A percentile compares a stretch with the other conserved stretches of the same genome.
Conservation (phyloP, 2,113 vertebrate genomes). For the Cariama cristata region DNA sequence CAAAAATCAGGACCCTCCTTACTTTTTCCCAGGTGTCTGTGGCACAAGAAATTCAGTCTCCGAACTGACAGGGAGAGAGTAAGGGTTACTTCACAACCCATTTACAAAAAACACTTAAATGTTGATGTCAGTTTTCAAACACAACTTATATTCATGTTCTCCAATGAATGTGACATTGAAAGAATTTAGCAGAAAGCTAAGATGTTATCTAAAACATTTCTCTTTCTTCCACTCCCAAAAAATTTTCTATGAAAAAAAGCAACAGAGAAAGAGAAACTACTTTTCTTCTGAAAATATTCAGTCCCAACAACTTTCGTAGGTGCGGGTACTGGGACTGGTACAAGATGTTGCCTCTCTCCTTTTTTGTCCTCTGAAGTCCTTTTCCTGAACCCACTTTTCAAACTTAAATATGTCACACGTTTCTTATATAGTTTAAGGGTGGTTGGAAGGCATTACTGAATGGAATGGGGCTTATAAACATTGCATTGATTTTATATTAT, state of each 20-base stretch:
- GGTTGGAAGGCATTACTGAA: not conserved
- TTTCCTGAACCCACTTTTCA: not conserved
- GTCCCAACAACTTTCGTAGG: not conserved
- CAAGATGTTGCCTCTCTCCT: not conserved
- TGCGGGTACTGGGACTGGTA: not conserved
- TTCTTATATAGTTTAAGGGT: not conserved
- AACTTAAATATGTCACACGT: not conserved
- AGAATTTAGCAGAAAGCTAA: not conserved
- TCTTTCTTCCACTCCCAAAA: not conserved
- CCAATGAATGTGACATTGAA: not conserved
- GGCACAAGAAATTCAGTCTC: not conserved
- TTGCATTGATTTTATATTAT: not conserved
- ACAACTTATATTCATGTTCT: not conserved
- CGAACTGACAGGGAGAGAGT: not conserved
- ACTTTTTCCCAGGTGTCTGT: fast-evolving
- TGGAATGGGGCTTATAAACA: not conserved
- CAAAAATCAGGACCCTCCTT: not conserved
- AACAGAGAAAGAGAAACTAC: not conserved
- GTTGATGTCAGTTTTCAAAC: not conserved
- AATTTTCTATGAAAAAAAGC: not conserved
- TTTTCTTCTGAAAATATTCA: not conserved
- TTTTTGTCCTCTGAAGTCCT: not conserved
- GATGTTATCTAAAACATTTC: not conserved
- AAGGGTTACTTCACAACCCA: not conserved
- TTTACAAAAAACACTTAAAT: not conserved